Evolutionary conservation across 2,797 vertebrate genomes (phyloP), one percentile per base, ranked within the genome.

Genomic region (Amblyraja radiata): DNA sequence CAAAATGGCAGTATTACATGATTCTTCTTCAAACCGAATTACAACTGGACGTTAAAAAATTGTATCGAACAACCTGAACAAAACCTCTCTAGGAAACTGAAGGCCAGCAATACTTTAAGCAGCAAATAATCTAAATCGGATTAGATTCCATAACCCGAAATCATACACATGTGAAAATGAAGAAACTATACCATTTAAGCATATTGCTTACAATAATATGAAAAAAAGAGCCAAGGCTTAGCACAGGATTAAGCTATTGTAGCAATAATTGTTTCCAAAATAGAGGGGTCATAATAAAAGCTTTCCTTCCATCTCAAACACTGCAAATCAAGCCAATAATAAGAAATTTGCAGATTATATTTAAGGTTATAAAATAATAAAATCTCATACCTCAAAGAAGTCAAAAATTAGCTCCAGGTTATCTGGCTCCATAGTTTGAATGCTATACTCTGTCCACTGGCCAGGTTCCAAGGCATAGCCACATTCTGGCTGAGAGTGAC

Each of bases 361-460:
- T 14, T 28, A 46, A 58, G 28, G 58, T 9, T 23, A 25, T 39
- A 28, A 68, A 32, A 74, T 0, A 36, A 84, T 32, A 93, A 79
- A 11, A 25, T 28, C 10, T 4, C 96, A 93, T 94, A 99, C 98
- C 97, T 99, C 99, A 96, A 99, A 99, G 95, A 99, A 99, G 95
- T 99, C 98, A 95, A 99, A 98, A 90, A 97, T 98, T 83, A 99
- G 96, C 94, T 99, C 99, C 93, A 99, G 95, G 95, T 99, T 99
- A 95, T 99, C 97, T 4, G 99, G 99, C 90, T 98, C 98, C 98
- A 99, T 98, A 91, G 98, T 99, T 94, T 99, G 98, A 95, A 99
- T 97, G 6, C 96, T 98, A 95, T 99, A 99, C 93, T 99, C 99
- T 0, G 98, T 97, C 99, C 99, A 99, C 1, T 96, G 95, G 32